phyloP scores from a whole-genome alignment of 2,113 vertebrate species.

The Misgurnus anguillicaudatus region DNA sequence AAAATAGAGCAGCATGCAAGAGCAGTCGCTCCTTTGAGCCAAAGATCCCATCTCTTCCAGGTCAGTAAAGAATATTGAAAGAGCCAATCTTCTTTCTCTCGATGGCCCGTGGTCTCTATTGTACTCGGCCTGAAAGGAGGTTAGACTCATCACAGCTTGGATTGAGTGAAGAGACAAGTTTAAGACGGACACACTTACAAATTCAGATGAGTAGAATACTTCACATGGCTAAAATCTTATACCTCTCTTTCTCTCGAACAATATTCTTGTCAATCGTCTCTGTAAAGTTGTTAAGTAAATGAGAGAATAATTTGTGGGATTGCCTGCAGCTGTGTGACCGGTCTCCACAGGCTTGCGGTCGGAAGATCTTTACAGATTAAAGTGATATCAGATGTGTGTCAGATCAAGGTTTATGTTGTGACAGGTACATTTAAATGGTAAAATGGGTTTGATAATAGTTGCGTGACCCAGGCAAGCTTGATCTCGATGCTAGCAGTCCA shows the following conservation, averaged over 20 bases:
- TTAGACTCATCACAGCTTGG: neutral
- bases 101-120: constrained; percentile 47
- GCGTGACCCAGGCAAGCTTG: neutral
- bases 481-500: neutral
- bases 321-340: constrained; percentile 1
- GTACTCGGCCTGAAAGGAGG: constrained; percentile 9
- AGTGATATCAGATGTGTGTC: constrained; percentile 1
- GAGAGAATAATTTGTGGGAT: constrained; percentile 3
- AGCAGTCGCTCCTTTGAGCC: constrained; percentile 54
- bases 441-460: neutral
- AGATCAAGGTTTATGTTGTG: constrained; percentile 55
- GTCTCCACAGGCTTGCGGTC: constrained; percentile 3
- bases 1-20: constrained; percentile 36
- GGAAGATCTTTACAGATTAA: constrained; percentile 23
- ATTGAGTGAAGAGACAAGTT: constrained; percentile 31
- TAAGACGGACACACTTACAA: constrained; percentile 9
- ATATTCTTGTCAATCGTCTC: constrained; percentile 13
- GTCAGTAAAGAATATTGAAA: constrained; percentile 65
- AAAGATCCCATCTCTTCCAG: constrained; percentile 66
- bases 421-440: constrained; percentile 28
- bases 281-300: constrained; percentile 22
- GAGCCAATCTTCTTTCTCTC: constrained; percentile 59
- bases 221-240: constrained; percentile 6
- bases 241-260: neutral
- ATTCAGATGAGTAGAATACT: constrained; percentile 27